Conservation (phyloP, 2,888 invertebrate genomes). For the Macropis europaea region DNA sequence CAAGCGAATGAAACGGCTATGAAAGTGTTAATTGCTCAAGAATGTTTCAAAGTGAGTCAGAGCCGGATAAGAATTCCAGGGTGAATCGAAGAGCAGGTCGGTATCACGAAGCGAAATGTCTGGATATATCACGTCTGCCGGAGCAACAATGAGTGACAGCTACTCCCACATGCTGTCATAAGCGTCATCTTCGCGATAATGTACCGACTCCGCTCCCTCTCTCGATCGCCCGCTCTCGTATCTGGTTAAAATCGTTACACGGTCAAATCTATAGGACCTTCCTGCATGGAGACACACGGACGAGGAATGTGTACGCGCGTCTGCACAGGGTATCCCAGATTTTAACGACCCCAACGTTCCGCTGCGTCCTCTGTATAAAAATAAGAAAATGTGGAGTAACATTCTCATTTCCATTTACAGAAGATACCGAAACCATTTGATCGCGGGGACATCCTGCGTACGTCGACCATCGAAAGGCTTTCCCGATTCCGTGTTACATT, state of each 20-base stretch:
- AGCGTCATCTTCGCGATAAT: constrained; percentile 72
- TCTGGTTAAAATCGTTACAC: constrained; percentile 71
- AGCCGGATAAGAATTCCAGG: constrained; percentile 58
- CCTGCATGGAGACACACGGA: constrained; percentile 43
- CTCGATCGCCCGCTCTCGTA: constrained; percentile 59
- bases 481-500: not conserved
- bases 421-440: no score
- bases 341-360: no score
- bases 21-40: no score
- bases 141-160: constrained; percentile 78
- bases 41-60: no score
- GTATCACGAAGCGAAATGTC: constrained; percentile 63
- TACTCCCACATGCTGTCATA: constrained; percentile 78
- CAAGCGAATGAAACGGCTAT: no score
- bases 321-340: no score
- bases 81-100: constrained; percentile 40
- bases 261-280: constrained; percentile 62
- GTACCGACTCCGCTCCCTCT: constrained; percentile 60
- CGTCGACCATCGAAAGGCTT: no score
- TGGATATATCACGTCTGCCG: constrained; percentile 68
- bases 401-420: no score
- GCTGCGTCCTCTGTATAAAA: no score
- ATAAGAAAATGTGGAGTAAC: no score
- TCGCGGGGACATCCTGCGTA: no score
- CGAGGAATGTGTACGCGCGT: constrained; percentile 41